A percentile compares a stretch with the other conserved stretches of the same genome.
Evolutionary conservation across 2,888 invertebrate species (phyloP).

Genomic region (Cryptosula pallasiana): DNA sequence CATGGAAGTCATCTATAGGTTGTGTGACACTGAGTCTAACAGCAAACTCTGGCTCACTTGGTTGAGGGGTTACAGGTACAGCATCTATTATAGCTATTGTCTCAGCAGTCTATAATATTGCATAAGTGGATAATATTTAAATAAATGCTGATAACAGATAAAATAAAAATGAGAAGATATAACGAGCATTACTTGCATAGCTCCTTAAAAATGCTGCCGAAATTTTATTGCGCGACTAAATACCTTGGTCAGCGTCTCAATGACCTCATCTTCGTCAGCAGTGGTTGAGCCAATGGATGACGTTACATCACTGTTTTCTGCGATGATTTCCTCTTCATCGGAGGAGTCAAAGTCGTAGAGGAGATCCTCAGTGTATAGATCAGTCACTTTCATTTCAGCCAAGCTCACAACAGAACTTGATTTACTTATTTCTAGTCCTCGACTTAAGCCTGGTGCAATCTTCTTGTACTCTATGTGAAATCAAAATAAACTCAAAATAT

Average conservation of each 20-base stretch:
- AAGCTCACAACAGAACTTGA: background rate
- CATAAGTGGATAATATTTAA: too few species aligned
- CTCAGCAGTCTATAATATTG: background rate
- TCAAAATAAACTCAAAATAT: too few species aligned
- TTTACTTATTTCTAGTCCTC: background rate
- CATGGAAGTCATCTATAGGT: constrained; percentile 74
- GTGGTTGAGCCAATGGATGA: background rate
- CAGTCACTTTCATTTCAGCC: constrained; percentile 1
- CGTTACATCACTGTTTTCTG: background rate
- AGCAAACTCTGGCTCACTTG: constrained; percentile 68
- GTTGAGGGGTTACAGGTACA: constrained; percentile 55
- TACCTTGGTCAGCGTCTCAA: constrained; percentile 5
- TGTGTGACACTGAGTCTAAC: constrained; percentile 75
- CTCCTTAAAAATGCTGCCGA: too few species aligned
- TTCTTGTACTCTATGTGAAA: background rate
- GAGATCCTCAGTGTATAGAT: background rate
- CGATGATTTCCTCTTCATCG: background rate
- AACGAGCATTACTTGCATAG: too few species aligned
- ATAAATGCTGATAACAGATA: too few species aligned
- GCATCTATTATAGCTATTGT: constrained; percentile 40
- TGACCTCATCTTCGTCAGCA: constrained; percentile 4
- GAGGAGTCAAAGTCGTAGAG: constrained; percentile 13
- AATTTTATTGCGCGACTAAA: too few species aligned
- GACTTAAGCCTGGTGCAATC: background rate
- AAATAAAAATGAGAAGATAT: too few species aligned